A percentile compares a stretch with the other conserved stretches of the same genome.
Conservation (phyloP, 2,113 vertebrate genomes). For the Suncus etruscus region DNA sequence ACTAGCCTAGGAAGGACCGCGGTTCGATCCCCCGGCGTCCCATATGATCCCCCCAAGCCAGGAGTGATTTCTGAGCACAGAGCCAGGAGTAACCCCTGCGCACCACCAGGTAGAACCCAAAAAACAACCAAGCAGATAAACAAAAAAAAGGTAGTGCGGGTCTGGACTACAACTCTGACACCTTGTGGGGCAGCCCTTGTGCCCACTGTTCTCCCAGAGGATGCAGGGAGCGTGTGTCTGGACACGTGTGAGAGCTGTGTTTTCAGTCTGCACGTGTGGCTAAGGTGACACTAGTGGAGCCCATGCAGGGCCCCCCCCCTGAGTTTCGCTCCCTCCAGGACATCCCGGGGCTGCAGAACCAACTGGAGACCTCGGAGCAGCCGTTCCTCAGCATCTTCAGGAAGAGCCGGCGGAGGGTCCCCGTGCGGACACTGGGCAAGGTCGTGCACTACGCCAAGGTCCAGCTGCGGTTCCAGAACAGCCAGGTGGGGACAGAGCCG, state of each 20-base stretch:
- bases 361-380: constrained; percentile 92
- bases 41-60: too few relatives aligned
- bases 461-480: constrained; percentile 94
- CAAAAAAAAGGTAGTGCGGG: too few relatives aligned
- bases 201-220: too few relatives aligned
- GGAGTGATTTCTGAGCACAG: too few relatives aligned
- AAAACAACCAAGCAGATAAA: too few relatives aligned
- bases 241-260: too few relatives aligned
- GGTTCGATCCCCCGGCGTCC: too few relatives aligned
- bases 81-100: too few relatives aligned
- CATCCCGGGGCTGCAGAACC: constrained; percentile 80
- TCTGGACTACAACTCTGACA: too few relatives aligned
- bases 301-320: background rate
- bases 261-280: background rate
- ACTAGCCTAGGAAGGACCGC: too few relatives aligned
- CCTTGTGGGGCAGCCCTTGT: too few relatives aligned
- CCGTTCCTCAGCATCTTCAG: constrained; percentile 86
- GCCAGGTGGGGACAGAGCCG: constrained; percentile 87
- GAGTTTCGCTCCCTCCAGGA: constrained; percentile 60
- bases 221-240: background rate
- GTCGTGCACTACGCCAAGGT: constrained; percentile 97
- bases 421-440: constrained; percentile 93
- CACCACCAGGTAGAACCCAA: too few relatives aligned
- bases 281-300: background rate
- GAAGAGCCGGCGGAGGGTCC: constrained; percentile 82